Evolutionary conservation across 2,888 invertebrate species (phyloP).

Genomic region (Tipula confusa): DNA sequence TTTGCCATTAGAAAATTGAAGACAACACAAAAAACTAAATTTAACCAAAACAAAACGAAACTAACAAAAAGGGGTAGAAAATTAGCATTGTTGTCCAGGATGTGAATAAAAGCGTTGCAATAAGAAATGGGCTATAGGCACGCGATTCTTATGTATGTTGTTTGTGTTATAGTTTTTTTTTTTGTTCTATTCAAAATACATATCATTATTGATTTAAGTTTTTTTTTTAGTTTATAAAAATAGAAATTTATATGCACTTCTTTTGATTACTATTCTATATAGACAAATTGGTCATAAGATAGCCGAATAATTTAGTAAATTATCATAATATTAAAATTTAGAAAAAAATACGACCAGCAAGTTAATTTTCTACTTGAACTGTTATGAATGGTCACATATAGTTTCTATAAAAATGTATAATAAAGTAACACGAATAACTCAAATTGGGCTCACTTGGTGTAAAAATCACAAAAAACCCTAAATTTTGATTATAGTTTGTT

Average conservation of each 20-base stretch:
- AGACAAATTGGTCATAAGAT: not conserved
- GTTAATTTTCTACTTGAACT: too few relatives aligned
- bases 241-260: constrained; percentile 20
- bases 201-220: not conserved
- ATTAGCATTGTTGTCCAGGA: constrained; percentile 30
- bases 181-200: not conserved
- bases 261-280: not conserved
- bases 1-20: constrained; percentile 12
- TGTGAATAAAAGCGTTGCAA: constrained; percentile 29
- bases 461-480: too few relatives aligned
- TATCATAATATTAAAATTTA: too few relatives aligned
- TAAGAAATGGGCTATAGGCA: not conserved
- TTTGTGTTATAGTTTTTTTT: not conserved
- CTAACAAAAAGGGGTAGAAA: constrained; percentile 28
- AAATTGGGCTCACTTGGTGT: too few relatives aligned
- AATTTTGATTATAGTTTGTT: too few relatives aligned
- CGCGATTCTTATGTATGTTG: constrained; percentile 26
- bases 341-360: too few relatives aligned
- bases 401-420: too few relatives aligned
- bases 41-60: not conserved
- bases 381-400: too few relatives aligned
- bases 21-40: not conserved
- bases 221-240: not conserved
- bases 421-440: too few relatives aligned
- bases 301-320: not conserved